Percentiles rank a stretch among this genome's conserved stretches.
phyloP scores from a whole-genome alignment of 2,888 invertebrate species.

The Amphipyra tragopoginis region DNA sequence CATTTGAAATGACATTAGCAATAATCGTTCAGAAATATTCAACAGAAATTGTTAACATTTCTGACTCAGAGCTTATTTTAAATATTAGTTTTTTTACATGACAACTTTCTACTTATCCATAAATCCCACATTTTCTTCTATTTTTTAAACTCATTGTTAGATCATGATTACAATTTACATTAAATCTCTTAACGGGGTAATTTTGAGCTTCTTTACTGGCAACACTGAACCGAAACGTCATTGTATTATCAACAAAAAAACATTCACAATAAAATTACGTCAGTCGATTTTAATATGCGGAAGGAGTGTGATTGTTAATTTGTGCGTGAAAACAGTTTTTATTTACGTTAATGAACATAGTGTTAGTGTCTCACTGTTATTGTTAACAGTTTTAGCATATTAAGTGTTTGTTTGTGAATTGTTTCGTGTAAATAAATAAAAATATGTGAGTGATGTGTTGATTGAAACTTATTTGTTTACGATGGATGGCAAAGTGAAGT shows the following conservation, averaged over 20 bases:
- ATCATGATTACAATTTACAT: neutral
- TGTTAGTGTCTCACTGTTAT: conserved; percentile 55
- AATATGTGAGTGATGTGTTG: conserved; percentile 62
- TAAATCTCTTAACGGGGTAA: conserved; percentile 9
- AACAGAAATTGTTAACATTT: neutral
- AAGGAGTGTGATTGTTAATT: conserved; percentile 28
- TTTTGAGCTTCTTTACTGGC: conserved; percentile 10
- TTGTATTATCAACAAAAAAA: conserved; percentile 47
- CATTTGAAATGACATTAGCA: neutral
- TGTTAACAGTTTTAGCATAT: conserved; percentile 43
- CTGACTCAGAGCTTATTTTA: too few relatives aligned
- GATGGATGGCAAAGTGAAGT: conserved; percentile 86
- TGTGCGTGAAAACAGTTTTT: conserved; percentile 43
- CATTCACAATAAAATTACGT: conserved; percentile 50
- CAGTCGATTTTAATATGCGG: conserved; percentile 59
- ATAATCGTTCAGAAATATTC: conserved; percentile 2
- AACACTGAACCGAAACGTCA: conserved; percentile 47
- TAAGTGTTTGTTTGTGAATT: conserved; percentile 35
- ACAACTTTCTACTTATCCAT: too few relatives aligned
- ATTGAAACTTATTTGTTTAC: conserved; percentile 64
- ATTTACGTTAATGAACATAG: conserved; percentile 67
- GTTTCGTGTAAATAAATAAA: conserved; percentile 30
- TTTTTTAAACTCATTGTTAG: too few relatives aligned
- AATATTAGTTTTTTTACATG: too few relatives aligned
- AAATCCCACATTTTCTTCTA: too few relatives aligned